Percentiles rank a stretch among this genome's conserved stretches.
Evolutionary conservation across 1,140 invertebrate species (phyloP).

Genomic region (Carcinoscorpius rotundicauda): DNA sequence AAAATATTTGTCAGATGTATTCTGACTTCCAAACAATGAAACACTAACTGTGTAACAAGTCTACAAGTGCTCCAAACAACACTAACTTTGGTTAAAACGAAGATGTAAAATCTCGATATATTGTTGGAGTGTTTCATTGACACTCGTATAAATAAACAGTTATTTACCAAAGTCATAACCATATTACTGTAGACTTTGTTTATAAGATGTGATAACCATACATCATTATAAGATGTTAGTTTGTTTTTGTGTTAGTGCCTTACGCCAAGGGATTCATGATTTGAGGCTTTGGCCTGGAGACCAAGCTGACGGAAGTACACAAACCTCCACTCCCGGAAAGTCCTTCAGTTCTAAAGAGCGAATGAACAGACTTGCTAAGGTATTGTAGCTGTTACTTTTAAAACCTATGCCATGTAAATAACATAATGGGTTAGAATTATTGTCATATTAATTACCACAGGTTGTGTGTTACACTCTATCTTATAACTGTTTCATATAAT

Average conservation of each 20-base stretch:
- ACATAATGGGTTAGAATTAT: not conserved
- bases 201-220: not conserved
- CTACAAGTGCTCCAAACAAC: too few species aligned
- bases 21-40: too few species aligned
- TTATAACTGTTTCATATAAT: too few species aligned
- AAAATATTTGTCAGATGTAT: too few species aligned
- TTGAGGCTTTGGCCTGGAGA: slow-evolving; percentile 40
- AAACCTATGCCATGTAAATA: slow-evolving; percentile 7
- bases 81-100: too few species aligned
- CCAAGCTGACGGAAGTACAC: slow-evolving; percentile 54
- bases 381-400: slow-evolving; percentile 13
- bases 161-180: too few species aligned
- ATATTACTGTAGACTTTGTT: too few species aligned
- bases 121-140: too few species aligned
- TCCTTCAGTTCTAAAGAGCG: slow-evolving; percentile 63
- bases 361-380: slow-evolving; percentile 76
- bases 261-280: slow-evolving; percentile 41
- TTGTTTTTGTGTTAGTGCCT: slow-evolving; percentile 16
- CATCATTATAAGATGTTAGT: not conserved
- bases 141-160: too few species aligned
- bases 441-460: not conserved
- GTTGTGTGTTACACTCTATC: too few species aligned
- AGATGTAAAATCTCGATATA: too few species aligned
- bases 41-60: too few species aligned
- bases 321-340: slow-evolving; percentile 71